These are phyloP conservation scores for Trialeurodes vaporariorum DNA, from an alignment of 1,140 invertebrate species.

Conservation along the genomic window DNA sequence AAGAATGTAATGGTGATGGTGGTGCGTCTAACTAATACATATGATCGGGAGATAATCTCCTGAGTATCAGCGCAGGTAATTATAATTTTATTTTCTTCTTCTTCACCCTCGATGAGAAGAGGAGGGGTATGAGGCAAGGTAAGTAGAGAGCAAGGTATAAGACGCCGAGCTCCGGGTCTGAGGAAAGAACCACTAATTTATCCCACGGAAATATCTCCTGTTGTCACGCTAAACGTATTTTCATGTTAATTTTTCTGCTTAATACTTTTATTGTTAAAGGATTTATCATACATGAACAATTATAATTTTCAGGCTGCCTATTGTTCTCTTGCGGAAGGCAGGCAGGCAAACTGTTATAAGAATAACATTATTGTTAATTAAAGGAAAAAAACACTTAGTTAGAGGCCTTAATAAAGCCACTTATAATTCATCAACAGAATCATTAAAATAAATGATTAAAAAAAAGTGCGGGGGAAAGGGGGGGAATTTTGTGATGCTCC, in stretches of 20 bases:
- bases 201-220: not conserved
- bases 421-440: not conserved
- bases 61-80: too few relatives aligned
- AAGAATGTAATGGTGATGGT: too few relatives aligned
- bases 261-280: not conserved
- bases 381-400: not conserved
- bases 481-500: too few relatives aligned
- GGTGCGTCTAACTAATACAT: too few relatives aligned
- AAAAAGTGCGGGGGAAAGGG: too few relatives aligned
- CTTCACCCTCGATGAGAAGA: too few relatives aligned
- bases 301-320: not conserved
- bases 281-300: not conserved
- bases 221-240: not conserved
- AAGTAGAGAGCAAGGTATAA: too few relatives aligned
- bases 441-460: not conserved
- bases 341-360: too few relatives aligned
- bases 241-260: not conserved
- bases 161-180: not conserved
- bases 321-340: not conserved
- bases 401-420: not conserved
- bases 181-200: not conserved
- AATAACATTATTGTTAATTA: slow-evolving; percentile 1
- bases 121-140: too few relatives aligned
- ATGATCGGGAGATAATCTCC: too few relatives aligned
- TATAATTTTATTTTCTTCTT: too few relatives aligned